phyloP scores from a whole-genome alignment of 2,888 invertebrate species.

The Allolobophora icterica region DNA sequence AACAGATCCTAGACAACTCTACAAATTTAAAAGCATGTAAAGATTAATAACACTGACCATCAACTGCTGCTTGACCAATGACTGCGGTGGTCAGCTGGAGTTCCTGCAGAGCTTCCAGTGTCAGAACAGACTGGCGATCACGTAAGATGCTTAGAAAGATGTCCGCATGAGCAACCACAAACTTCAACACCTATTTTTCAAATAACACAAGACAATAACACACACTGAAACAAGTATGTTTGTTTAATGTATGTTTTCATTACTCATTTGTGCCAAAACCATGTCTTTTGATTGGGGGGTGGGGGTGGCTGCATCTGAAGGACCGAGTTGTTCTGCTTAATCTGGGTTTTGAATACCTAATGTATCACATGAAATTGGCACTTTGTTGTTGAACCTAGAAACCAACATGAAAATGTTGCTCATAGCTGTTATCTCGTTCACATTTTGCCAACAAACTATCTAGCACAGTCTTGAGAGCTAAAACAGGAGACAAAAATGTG shows the following conservation, averaged over 20 bases:
- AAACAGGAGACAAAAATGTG: neutral
- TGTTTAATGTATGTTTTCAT: neutral
- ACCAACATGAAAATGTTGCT: neutral
- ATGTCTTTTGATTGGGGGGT: neutral
- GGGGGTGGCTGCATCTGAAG: neutral
- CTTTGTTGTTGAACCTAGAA: neutral
- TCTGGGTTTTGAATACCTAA: neutral
- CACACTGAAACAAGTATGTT: neutral
- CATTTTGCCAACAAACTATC: no score
- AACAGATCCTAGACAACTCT: neutral
- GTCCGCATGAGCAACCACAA: constrained; percentile 81
- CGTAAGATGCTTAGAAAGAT: constrained; percentile 80
- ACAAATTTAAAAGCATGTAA: neutral
- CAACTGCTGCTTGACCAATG: constrained; percentile 73
- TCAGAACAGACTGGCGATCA: constrained; percentile 70
- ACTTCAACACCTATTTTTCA: constrained; percentile 72
- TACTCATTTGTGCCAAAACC: neutral
- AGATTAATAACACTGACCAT: constrained; percentile 50
- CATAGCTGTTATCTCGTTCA: no score
- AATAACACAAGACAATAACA: constrained; percentile 34
- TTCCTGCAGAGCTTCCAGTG: constrained; percentile 75
- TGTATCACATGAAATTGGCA: neutral
- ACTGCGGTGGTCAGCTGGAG: constrained; percentile 79
- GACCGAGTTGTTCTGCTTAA: neutral
- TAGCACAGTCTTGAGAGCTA: no score